A percentile compares a stretch with the other conserved stretches of the same genome.
These are phyloP conservation scores for Reticulitermes lucifugus DNA, from an alignment of 2,888 invertebrate genomes.

Conservation along the genomic window DNA sequence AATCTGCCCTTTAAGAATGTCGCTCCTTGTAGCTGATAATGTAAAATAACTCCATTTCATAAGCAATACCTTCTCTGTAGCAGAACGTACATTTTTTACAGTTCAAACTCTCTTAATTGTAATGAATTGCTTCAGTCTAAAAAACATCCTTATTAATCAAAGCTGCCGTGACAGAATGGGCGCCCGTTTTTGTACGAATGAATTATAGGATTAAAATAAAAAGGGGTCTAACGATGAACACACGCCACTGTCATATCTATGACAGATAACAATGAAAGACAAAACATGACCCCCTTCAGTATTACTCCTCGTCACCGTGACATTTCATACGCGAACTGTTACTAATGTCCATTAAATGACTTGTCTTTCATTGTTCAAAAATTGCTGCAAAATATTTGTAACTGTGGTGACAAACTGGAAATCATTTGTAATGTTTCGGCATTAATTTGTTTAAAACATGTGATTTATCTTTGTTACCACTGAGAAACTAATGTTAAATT, in stretches of 20 bases:
- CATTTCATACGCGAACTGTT: neutral
- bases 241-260: neutral
- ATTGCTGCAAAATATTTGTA: neutral
- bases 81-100: neutral
- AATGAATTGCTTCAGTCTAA: neutral
- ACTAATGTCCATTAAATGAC: neutral
- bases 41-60: neutral
- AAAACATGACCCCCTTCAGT: neutral
- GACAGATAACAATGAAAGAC: neutral
- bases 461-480: no score
- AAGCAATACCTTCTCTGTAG: neutral
- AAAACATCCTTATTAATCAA: neutral
- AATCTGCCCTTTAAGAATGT: no score
- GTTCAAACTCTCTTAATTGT: neutral
- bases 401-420: no score
- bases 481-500: no score
- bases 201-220: neutral
- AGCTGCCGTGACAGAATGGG: neutral
- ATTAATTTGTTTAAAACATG: no score
- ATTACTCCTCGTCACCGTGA: neutral
- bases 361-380: neutral
- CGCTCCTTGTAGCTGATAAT: neutral
- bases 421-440: no score
- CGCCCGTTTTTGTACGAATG: neutral
- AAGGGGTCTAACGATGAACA: neutral